These are phyloP conservation scores for Octopus sinensis DNA, from an alignment of 1,140 invertebrate species.

Conservation along the genomic window DNA sequence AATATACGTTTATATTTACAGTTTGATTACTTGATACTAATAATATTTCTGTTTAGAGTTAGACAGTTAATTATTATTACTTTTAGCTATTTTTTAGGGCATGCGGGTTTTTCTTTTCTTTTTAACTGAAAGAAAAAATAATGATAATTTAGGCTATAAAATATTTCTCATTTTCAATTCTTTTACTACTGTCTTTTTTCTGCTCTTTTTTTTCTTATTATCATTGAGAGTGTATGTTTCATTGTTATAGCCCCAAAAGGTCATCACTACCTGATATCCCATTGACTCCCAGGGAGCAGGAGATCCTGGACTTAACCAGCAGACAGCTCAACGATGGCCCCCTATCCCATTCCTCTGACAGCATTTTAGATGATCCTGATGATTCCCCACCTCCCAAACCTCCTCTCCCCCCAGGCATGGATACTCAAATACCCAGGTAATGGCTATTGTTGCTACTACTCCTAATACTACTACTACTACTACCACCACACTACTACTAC, in stretches of 20 bases:
- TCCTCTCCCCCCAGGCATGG: slow-evolving; percentile 67
- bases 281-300: slow-evolving; percentile 55
- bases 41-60: too few species aligned
- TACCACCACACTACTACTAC: neutral
- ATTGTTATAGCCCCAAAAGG: slow-evolving; percentile 58
- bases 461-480: neutral
- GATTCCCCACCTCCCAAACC: slow-evolving; percentile 77
- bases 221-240: neutral
- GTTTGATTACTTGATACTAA: too few species aligned
- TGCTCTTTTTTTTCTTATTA: neutral
- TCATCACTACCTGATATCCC: slow-evolving; percentile 76
- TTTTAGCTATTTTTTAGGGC: too few species aligned
- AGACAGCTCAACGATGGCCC: slow-evolving; percentile 34
- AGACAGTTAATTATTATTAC: too few species aligned
- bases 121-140: too few species aligned
- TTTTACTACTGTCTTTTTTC: neutral
- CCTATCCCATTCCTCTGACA: slow-evolving; percentile 36
- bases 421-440: slow-evolving; percentile 37
- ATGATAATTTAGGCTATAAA: neutral
- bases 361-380: slow-evolving; percentile 27
- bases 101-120: too few species aligned
- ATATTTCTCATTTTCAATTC: neutral
- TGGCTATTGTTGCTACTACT: neutral
- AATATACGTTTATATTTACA: too few species aligned
- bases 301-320: slow-evolving; percentile 56